Evolutionary conservation across 1,140 invertebrate genomes (phyloP), one percentile per base, ranked within the genome.

Genomic region (Globodera ellingtonae): DNA sequence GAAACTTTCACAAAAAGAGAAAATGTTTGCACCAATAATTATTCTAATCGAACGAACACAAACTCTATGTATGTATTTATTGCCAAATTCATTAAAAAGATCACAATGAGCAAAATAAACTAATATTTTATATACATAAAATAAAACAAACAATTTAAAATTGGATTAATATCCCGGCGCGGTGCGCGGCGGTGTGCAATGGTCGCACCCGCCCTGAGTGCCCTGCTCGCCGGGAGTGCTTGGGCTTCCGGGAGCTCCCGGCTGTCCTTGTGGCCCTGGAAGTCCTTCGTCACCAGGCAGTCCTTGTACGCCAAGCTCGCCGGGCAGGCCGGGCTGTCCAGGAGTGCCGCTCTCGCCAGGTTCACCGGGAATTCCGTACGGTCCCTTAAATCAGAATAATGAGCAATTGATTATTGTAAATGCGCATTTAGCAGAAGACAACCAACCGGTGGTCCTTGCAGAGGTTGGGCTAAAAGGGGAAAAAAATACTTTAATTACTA

Each of bases 401-500:
- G 0, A 18, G 56, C 15, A 13, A 18, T n/a, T 62, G 0, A 62
- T 62, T 18, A 6, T 18, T 15, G 18, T 62, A 13, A 62, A 62
- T 18, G 35, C 35, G 35, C 35, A 35, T 35, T 35, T 2, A 10
- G 56, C 56, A 6, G 18, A 62, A 15, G 5, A n/a, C 2, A 62
- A 62, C 56, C 10, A 62, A 62, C 56, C 71, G 81, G 74, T 69
- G 82, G 79, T 83, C 82, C 82, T 67, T 79, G 73, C 46, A 70
- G 72, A 74, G 79, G 75, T 6, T 78, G 72, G 73, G 75, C 79
- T 81, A 67, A 59, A 62, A 80, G 59, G 47, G 15, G 2, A 62
- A 62, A 62, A 62, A 18, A 44, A 35, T 21, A 0, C 1, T 72
- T 48, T 8, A 48, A 62, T 35, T 24, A 24, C 24, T 24, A 21